Percentiles rank a stretch among this genome's conserved stretches.
Evolutionary conservation across 2,888 invertebrate genomes (phyloP).

Genomic region (Hetaerina titia): DNA sequence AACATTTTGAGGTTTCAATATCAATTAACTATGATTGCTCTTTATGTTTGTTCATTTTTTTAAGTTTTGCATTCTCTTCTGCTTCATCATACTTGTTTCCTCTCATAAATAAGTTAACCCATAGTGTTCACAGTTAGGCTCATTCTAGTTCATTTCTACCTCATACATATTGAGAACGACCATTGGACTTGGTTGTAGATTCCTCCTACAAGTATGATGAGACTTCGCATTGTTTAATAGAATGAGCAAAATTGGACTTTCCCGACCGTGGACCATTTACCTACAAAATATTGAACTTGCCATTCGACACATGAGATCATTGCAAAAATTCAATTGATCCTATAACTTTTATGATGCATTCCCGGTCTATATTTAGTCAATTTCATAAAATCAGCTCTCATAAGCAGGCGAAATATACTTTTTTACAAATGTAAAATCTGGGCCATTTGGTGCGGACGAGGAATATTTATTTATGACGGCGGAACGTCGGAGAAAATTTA

Average conservation of each 20-base stretch:
- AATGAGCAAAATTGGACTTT: neutral
- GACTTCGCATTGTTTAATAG: too few relatives aligned
- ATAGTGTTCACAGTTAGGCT: too few relatives aligned
- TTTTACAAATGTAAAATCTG: conserved; percentile 37
- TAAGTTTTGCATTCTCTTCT: too few relatives aligned
- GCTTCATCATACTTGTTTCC: too few relatives aligned
- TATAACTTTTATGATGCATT: neutral
- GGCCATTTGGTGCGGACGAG: conserved; percentile 29
- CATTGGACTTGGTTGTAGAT: too few relatives aligned
- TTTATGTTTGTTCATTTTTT: too few relatives aligned
- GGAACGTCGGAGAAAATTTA: conserved; percentile 38
- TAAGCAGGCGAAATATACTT: conserved; percentile 4
- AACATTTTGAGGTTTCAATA: too few relatives aligned
- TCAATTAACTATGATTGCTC: too few relatives aligned
- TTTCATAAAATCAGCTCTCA: conserved; percentile 25
- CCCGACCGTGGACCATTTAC: neutral
- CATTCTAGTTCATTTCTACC: too few relatives aligned
- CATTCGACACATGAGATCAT: neutral
- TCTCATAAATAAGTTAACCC: too few relatives aligned
- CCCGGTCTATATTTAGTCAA: neutral
- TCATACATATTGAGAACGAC: too few relatives aligned
- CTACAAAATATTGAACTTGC: neutral
- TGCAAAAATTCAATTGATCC: neutral
- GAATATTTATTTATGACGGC: conserved; percentile 43
- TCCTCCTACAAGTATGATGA: too few relatives aligned